phyloP scores from a whole-genome alignment of 2,797 vertebrate species.

The Eulemur albifrons region DNA sequence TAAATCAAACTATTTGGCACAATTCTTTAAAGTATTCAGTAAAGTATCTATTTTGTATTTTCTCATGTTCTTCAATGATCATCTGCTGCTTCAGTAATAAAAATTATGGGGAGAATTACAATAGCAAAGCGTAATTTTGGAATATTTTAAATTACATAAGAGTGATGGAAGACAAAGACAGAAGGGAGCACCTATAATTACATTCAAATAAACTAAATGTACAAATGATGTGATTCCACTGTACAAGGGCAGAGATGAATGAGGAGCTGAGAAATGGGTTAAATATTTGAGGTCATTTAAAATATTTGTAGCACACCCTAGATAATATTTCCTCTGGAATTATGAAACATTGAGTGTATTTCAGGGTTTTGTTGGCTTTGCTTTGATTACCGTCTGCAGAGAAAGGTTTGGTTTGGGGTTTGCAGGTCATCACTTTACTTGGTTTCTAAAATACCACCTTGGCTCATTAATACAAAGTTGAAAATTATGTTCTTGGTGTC shows the following conservation, averaged over 20 bases:
- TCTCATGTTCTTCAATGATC: neutral
- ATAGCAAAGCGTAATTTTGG: conserved; percentile 28
- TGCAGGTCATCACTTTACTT: conserved; percentile 20
- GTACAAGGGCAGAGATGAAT: neutral
- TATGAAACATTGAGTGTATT: conserved; percentile 11
- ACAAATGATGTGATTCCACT: neutral
- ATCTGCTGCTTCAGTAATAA: conserved; percentile 41
- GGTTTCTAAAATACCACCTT: conserved; percentile 38
- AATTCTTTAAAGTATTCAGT: conserved; percentile 23
- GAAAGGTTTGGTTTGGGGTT: conserved; percentile 23
- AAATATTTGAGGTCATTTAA: conserved; percentile 32
- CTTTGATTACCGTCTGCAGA: conserved; percentile 29
- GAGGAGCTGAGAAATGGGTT: conserved; percentile 23
- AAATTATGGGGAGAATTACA: conserved; percentile 14
- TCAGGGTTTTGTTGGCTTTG: neutral
- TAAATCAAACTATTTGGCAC: neutral
- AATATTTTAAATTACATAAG: conserved; percentile 53
- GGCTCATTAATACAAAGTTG: conserved; percentile 46
- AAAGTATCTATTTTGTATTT: neutral
- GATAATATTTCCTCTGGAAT: neutral
- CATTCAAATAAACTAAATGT: conserved; percentile 47
- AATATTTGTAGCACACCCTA: neutral
- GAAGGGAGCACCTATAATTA: conserved; percentile 13
- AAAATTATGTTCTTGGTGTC: conserved; percentile 12
- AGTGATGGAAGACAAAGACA: neutral